phyloP scores from a whole-genome alignment of 2,888 invertebrate species.

The Troglohyphantes excavatus region DNA sequence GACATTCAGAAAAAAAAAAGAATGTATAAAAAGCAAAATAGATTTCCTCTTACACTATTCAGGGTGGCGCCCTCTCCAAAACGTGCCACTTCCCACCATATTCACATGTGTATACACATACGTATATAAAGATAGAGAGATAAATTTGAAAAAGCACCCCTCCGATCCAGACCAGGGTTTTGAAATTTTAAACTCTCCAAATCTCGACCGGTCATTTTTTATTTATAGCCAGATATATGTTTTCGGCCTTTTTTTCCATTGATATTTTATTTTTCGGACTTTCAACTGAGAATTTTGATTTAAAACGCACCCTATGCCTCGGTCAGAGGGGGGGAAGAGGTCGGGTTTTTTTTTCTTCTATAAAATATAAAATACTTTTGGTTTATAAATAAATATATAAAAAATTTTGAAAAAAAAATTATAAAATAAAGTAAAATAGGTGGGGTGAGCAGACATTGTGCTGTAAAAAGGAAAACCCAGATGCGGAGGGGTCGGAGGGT shows the following conservation, averaged over 20 bases:
- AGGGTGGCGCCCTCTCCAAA: slow-evolving; percentile 59
- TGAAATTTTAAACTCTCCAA: slow-evolving; percentile 77
- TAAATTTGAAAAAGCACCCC: slow-evolving; percentile 67
- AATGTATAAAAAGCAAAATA: slow-evolving; percentile 46
- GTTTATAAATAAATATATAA: slow-evolving; percentile 58
- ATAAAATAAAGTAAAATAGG: slow-evolving; percentile 46
- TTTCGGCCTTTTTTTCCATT: slow-evolving; percentile 11
- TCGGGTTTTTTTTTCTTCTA: too few relatives aligned
- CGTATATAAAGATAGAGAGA: slow-evolving; percentile 47
- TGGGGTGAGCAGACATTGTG: slow-evolving; percentile 34
- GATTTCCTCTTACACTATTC: slow-evolving; percentile 66
- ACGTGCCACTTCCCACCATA: slow-evolving; percentile 58
- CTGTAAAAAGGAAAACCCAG: slow-evolving; percentile 6
- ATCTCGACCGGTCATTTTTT: slow-evolving; percentile 76
- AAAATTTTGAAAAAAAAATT: slow-evolving; percentile 15
- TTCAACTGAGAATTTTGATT: slow-evolving; percentile 71
- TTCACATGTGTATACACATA: slow-evolving; percentile 44
- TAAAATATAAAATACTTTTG: slow-evolving; percentile 37
- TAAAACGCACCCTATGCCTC: slow-evolving; percentile 53
- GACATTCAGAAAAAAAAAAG: slow-evolving; percentile 30
- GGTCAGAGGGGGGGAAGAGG: slow-evolving; percentile 16
- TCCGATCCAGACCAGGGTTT: slow-evolving; percentile 55
- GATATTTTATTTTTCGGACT: slow-evolving; percentile 41
- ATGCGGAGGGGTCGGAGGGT: slow-evolving; percentile 19
- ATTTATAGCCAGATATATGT: slow-evolving; percentile 68